Percentiles rank a stretch among this genome's conserved stretches.
Conservation (phyloP, 2,113 vertebrate genomes). For the Bungarus multicinctus region DNA sequence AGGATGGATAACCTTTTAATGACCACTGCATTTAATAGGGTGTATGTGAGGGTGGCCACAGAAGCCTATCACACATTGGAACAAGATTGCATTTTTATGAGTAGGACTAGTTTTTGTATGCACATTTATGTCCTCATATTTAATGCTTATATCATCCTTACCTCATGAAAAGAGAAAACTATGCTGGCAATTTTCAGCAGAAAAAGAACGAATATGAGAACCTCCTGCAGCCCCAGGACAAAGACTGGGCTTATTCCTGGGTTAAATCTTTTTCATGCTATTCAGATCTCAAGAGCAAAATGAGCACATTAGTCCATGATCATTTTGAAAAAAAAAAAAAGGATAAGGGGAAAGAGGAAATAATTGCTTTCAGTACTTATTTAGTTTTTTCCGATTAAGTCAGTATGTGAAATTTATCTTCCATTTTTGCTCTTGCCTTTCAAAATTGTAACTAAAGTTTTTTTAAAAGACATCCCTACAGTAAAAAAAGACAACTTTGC, state of each 20-base stretch:
- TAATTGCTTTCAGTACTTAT: not conserved
- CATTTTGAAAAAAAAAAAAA: not conserved
- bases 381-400: not conserved
- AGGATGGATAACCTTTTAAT: slow-evolving; percentile 18
- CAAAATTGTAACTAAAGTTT: not conserved
- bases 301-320: slow-evolving; percentile 48
- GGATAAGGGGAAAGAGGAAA: not conserved
- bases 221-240: not conserved
- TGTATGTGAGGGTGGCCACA: not conserved
- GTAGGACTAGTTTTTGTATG: not conserved
- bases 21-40: not conserved
- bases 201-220: not conserved
- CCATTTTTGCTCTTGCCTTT: not conserved
- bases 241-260: not conserved
- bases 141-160: not conserved
- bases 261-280: slow-evolving; percentile 5
- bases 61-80: not conserved
- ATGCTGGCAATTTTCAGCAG: not conserved
- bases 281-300: slow-evolving; percentile 36
- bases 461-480: not conserved
- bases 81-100: not conserved
- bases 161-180: not conserved
- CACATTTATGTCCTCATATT: not conserved
- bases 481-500: not conserved
- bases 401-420: not conserved